These are phyloP conservation scores for Hypotaenidia philippensis DNA, from an alignment of 2,797 vertebrate genomes.

Conservation along the genomic window DNA sequence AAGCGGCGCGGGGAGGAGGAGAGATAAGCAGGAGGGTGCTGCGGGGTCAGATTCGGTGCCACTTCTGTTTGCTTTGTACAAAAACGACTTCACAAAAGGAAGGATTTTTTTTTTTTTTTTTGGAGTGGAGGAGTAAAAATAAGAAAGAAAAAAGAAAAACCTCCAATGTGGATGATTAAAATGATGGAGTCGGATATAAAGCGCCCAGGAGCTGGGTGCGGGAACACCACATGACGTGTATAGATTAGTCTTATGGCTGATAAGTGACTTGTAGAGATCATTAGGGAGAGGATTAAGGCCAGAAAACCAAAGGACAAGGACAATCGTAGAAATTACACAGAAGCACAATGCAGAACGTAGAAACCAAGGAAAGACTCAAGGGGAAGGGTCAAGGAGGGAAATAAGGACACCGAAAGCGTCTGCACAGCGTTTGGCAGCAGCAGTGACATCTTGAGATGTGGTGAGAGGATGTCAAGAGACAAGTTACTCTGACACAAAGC, in stretches of 20 bases:
- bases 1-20: neutral
- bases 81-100: neutral
- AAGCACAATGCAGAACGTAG: neutral
- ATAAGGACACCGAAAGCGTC: neutral
- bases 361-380: neutral
- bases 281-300: neutral
- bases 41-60: neutral
- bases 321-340: neutral
- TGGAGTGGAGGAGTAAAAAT: too few relatives aligned
- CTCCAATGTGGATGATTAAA: neutral
- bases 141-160: neutral
- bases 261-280: neutral
- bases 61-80: neutral
- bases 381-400: constrained; percentile 18
- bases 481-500: neutral
- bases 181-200: neutral
- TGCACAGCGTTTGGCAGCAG: neutral
- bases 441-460: neutral
- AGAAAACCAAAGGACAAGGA: constrained; percentile 22
- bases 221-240: neutral
- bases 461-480: neutral
- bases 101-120: neutral
- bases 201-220: neutral
- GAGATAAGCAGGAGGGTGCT: neutral
- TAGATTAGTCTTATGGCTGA: neutral